phyloP scores from a whole-genome alignment of 2,888 invertebrate genomes.

The Elmis aenea region DNA sequence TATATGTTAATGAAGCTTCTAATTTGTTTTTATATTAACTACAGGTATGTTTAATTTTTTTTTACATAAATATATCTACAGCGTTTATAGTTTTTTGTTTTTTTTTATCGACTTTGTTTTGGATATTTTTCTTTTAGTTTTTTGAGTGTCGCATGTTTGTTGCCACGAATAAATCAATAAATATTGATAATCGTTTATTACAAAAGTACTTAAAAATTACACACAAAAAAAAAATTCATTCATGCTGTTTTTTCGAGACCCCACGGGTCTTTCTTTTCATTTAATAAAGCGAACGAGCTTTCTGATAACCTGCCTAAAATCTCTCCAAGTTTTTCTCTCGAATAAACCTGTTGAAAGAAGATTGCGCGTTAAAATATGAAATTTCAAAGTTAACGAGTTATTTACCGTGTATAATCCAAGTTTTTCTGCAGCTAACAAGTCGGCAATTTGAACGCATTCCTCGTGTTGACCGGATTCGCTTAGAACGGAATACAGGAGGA shows the following conservation, averaged over 20 bases:
- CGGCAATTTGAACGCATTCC: slow-evolving; percentile 74
- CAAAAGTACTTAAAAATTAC: no score
- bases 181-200: no score
- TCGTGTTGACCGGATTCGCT: slow-evolving; percentile 69
- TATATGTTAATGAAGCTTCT: slow-evolving; percentile 9
- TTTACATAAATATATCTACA: slow-evolving; percentile 15
- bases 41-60: slow-evolving; percentile 16
- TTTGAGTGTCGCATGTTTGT: no score
- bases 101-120: no score
- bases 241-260: no score
- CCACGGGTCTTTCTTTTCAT: slow-evolving; percentile 78
- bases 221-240: no score
- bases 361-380: slow-evolving; percentile 35
- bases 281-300: slow-evolving; percentile 69
- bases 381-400: no score
- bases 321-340: slow-evolving; percentile 71
- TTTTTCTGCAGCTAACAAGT: slow-evolving; percentile 74
- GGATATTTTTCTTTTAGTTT: no score
- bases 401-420: slow-evolving; percentile 75
- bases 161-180: no score
- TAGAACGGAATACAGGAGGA: slow-evolving; percentile 74
- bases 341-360: slow-evolving; percentile 66
- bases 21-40: slow-evolving; percentile 11
- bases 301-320: slow-evolving; percentile 72
- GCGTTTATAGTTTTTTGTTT: no score